phyloP scores from a whole-genome alignment of 2,797 vertebrate genomes.

The Pogonophryne albipinna region DNA sequence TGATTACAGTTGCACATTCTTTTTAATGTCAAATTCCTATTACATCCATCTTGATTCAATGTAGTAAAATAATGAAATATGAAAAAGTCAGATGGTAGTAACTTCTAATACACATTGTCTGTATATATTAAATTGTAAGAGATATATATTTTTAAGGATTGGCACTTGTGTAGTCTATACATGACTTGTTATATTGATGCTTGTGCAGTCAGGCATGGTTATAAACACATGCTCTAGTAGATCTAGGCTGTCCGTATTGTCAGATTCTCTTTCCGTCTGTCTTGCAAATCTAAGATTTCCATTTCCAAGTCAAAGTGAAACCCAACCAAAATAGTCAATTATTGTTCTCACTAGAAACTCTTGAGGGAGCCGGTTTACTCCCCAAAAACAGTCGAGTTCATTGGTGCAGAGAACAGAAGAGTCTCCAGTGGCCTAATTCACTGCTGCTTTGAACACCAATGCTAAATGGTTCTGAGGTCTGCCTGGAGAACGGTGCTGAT shows the following conservation, averaged over 20 bases:
- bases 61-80: background rate
- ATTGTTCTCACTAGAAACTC: constrained; percentile 41
- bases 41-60: background rate
- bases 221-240: background rate
- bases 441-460: constrained; percentile 54
- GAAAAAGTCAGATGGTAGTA: background rate
- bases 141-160: background rate
- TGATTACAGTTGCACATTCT: background rate
- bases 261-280: background rate
- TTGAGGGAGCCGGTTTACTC: constrained; percentile 52
- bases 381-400: constrained; percentile 53
- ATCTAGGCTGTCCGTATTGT: background rate
- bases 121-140: background rate
- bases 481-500: constrained; percentile 33
- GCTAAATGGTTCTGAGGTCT: constrained; percentile 50
- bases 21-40: background rate
- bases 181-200: background rate
- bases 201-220: background rate
- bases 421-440: constrained; percentile 57
- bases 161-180: background rate
- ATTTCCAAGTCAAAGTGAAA: constrained; percentile 24
- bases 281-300: constrained; percentile 1
- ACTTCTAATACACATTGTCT: background rate
- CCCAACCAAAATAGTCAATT: constrained; percentile 32
- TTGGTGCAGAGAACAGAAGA: constrained; percentile 54